phyloP scores from a whole-genome alignment of 2,113 vertebrate species.

The Taxidea taxus region DNA sequence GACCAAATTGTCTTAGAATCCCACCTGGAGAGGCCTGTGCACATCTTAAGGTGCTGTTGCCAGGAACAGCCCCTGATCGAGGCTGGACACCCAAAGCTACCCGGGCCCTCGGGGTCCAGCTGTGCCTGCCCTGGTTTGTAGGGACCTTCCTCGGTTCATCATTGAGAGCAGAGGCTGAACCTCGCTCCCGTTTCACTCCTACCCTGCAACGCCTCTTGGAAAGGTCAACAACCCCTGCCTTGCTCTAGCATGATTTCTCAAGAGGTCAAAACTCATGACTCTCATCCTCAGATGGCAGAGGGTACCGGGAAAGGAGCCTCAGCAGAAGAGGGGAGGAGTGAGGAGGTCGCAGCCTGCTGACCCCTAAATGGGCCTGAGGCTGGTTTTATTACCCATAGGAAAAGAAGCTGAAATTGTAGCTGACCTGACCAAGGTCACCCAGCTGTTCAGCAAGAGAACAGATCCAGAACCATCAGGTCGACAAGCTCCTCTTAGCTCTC shows the following conservation, averaged over 20 bases:
- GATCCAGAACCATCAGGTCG: not conserved
- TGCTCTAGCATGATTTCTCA: not conserved
- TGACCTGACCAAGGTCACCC: not conserved
- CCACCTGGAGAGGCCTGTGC: not conserved
- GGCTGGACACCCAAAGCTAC: not conserved
- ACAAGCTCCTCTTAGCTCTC: not conserved
- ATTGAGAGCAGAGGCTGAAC: rapidly evolving
- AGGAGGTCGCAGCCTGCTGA: not conserved
- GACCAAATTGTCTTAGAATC: too few species aligned
- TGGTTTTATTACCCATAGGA: not conserved
- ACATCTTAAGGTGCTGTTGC: too few species aligned
- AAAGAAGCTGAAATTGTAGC: not conserved
- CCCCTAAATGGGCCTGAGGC: not conserved
- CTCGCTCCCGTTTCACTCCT: rapidly evolving
- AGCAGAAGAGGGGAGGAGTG: too few species aligned
- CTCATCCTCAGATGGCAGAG: not conserved
- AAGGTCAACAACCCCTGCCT: not conserved
- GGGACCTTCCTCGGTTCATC: not conserved
- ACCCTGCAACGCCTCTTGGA: rapidly evolving
- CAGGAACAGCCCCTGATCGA: not conserved
- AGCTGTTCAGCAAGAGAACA: too few species aligned
- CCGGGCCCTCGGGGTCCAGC: rapidly evolving
- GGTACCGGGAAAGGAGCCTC: not conserved
- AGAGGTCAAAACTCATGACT: not conserved
- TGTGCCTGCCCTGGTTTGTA: not conserved